Conservation (phyloP, 2,888 invertebrate species). For the Cepaea hortensis region DNA sequence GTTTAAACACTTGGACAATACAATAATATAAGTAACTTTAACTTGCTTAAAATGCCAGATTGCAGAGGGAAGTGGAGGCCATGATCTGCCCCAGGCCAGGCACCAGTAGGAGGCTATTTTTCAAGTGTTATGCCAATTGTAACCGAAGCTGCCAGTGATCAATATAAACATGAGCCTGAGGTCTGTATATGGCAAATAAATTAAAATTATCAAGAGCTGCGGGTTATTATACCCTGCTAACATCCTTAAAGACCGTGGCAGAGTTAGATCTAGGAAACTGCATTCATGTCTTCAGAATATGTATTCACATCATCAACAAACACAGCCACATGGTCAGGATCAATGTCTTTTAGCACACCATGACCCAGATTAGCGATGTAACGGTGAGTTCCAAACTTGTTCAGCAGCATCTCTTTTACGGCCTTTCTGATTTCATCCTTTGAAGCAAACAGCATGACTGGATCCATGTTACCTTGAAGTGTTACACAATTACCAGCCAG, state of each 20-base stretch:
- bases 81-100: too few relatives aligned
- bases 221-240: neutral
- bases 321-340: slow-evolving; percentile 87
- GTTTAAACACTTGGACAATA: too few relatives aligned
- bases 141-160: too few relatives aligned
- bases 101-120: too few relatives aligned
- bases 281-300: slow-evolving; percentile 72
- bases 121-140: too few relatives aligned
- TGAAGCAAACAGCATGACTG: slow-evolving; percentile 90
- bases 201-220: neutral
- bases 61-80: too few relatives aligned
- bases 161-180: neutral
- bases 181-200: neutral
- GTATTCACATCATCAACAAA: slow-evolving; percentile 91
- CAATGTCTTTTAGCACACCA: slow-evolving; percentile 95
- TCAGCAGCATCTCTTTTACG: slow-evolving; percentile 87
- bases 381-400: slow-evolving; percentile 87
- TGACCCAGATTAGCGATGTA: slow-evolving; percentile 98
- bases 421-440: slow-evolving; percentile 82
- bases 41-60: too few relatives aligned
- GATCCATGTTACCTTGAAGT: slow-evolving; percentile 96
- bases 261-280: slow-evolving; percentile 46
- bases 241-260: neutral
- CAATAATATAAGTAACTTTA: too few relatives aligned
- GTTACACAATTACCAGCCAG: slow-evolving; percentile 84